Evolutionary conservation across 2,797 vertebrate species (phyloP).

Genomic region (Pipistrellus kuhlii): DNA sequence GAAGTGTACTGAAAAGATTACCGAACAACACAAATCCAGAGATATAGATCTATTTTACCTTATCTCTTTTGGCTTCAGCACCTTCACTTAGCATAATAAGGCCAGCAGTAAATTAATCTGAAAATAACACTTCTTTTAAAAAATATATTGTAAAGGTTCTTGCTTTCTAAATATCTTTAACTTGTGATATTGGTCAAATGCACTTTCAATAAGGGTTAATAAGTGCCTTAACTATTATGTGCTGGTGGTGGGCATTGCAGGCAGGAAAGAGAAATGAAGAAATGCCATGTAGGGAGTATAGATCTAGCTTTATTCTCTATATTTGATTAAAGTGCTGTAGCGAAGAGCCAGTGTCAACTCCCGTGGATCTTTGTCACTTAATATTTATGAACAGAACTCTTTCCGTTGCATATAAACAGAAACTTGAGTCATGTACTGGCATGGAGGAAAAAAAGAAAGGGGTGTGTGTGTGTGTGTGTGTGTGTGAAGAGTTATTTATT

Average conservation of each 20-base stretch:
- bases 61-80: neutral
- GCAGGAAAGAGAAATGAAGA: neutral
- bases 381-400: slow-evolving; percentile 1
- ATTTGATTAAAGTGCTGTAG: neutral
- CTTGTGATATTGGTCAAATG: neutral
- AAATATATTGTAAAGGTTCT: neutral
- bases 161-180: neutral
- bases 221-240: neutral
- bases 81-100: neutral
- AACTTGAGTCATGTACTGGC: neutral
- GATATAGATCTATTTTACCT: neutral
- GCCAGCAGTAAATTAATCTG: neutral
- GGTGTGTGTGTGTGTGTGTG: neutral
- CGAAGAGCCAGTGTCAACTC: neutral
- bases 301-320: neutral
- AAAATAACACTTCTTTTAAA: slow-evolving; percentile 33
- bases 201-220: neutral
- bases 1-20: neutral
- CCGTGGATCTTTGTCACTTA: neutral
- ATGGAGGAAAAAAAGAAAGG: neutral
- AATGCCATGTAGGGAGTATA: neutral
- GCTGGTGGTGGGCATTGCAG: neutral
- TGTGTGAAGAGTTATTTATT: neutral
- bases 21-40: neutral
- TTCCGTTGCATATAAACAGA: slow-evolving; percentile 21